Evolutionary conservation across 1,140 invertebrate species (phyloP).

Genomic region (Plectrocnemia conspersa): DNA sequence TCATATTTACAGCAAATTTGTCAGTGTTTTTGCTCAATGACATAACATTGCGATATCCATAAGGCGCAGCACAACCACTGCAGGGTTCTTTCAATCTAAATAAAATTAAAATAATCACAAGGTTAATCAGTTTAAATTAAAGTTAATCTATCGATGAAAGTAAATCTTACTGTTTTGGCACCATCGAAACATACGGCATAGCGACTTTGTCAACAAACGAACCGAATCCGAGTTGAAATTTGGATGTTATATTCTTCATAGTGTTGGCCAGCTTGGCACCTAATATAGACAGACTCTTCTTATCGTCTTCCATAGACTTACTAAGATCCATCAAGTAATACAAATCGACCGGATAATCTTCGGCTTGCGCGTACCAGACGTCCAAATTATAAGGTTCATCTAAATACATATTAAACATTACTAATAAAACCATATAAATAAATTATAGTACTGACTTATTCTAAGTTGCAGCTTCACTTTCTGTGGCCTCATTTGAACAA

Average conservation of each 20-base stretch:
- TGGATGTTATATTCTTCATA: slow-evolving; percentile 85
- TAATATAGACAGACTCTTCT: slow-evolving; percentile 78
- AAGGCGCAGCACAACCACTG: slow-evolving; percentile 80
- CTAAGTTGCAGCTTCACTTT: slow-evolving; percentile 70
- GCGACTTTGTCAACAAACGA: slow-evolving; percentile 99
- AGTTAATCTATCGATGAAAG: background rate
- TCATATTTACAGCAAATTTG: slow-evolving; percentile 44
- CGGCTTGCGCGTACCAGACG: slow-evolving; percentile 77
- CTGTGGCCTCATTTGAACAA: slow-evolving; percentile 82
- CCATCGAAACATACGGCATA: slow-evolving; percentile 90
- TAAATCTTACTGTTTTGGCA: slow-evolving; percentile 66
- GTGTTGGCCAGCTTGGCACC: slow-evolving; percentile 74
- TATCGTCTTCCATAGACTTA: slow-evolving; percentile 92
- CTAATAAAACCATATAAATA: slow-evolving; percentile 5
- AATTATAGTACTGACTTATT: slow-evolving; percentile 62
- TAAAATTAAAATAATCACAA: too few species aligned
- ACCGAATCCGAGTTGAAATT: slow-evolving; percentile 94
- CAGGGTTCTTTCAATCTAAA: slow-evolving; percentile 74
- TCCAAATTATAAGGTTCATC: slow-evolving; percentile 69
- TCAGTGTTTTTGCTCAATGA: slow-evolving; percentile 75
- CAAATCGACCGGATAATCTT: slow-evolving; percentile 92
- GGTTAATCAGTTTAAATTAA: background rate
- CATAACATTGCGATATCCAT: slow-evolving; percentile 92
- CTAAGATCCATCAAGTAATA: slow-evolving; percentile 96
- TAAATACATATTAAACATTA: slow-evolving; percentile 40